A percentile compares a stretch with the other conserved stretches of the same genome.
Conservation (phyloP, 2,113 vertebrate species). For the Mastomys natalensis region DNA sequence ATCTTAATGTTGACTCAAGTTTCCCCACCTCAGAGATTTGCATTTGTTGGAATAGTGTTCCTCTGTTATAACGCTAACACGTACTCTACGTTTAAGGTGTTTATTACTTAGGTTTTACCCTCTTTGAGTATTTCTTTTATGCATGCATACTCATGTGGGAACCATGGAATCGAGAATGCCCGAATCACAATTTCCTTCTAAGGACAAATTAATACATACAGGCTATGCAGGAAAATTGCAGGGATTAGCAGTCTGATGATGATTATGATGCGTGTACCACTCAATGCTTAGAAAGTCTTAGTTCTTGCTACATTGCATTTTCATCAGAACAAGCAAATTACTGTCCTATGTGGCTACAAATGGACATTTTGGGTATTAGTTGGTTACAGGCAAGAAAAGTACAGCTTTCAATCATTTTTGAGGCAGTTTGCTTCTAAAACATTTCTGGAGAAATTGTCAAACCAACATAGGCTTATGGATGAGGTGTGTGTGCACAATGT, state of each 20-base stretch:
- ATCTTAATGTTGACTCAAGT: not conserved
- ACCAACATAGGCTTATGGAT: not conserved
- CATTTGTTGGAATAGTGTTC: not conserved
- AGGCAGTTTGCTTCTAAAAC: not conserved
- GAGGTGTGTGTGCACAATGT: not conserved
- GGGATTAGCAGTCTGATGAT: not conserved
- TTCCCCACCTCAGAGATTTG: not conserved
- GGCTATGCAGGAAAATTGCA: not conserved
- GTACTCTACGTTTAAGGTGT: not conserved
- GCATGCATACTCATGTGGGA: not conserved
- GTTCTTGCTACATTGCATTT: not conserved
- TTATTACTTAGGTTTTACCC: not conserved
- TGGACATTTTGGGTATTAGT: not conserved
- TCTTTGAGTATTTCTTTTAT: not conserved
- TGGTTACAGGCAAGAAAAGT: not conserved
- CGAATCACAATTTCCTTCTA: not conserved
- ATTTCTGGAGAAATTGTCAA: not conserved
- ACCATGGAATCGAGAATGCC: not conserved
- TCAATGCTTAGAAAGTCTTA: not conserved
- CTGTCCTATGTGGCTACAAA: not conserved
- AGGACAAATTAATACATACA: not conserved
- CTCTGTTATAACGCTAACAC: too few relatives aligned
- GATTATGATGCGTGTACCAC: not conserved
- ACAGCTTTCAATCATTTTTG: not conserved
- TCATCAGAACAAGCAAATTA: not conserved